phyloP scores from a whole-genome alignment of 2,797 vertebrate species.

The Artibeus lituratus region DNA sequence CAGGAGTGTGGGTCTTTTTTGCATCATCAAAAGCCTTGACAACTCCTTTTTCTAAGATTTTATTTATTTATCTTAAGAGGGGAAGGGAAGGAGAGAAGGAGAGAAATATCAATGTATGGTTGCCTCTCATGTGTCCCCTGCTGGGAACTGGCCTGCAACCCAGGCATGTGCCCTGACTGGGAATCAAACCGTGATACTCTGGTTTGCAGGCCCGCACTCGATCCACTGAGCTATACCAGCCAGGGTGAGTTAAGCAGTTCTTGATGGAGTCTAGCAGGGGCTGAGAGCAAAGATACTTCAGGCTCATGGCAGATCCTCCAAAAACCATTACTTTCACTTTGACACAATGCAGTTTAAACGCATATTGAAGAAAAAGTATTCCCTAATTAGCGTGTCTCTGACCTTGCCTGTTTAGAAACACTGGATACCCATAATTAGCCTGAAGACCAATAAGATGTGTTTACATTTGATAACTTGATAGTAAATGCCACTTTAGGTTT shows the following conservation, averaged over 20 bases:
- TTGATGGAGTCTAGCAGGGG: neutral
- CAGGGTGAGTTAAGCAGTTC: neutral
- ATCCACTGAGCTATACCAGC: too few relatives aligned
- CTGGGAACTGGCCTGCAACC: too few relatives aligned
- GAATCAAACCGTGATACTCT: too few relatives aligned
- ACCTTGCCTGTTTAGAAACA: neutral
- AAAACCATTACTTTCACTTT: neutral
- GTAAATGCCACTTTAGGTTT: neutral
- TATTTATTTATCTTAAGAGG: too few relatives aligned
- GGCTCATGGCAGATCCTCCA: neutral
- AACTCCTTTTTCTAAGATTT: neutral
- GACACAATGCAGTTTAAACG: neutral
- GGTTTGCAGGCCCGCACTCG: too few relatives aligned
- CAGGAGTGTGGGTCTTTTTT: neutral
- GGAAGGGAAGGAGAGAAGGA: too few relatives aligned
- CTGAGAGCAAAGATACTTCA: neutral
- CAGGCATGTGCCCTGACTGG: too few relatives aligned
- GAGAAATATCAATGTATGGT: too few relatives aligned
- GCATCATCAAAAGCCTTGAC: neutral
- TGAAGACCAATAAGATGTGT: neutral
- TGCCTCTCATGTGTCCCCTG: too few relatives aligned
- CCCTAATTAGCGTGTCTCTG: neutral
- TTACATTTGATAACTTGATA: neutral
- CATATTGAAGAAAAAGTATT: neutral
- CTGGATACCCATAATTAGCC: neutral